Percentiles rank a stretch among this genome's conserved stretches.
Conservation (phyloP, 2,113 vertebrate genomes). For the Bubalus kerabau region DNA sequence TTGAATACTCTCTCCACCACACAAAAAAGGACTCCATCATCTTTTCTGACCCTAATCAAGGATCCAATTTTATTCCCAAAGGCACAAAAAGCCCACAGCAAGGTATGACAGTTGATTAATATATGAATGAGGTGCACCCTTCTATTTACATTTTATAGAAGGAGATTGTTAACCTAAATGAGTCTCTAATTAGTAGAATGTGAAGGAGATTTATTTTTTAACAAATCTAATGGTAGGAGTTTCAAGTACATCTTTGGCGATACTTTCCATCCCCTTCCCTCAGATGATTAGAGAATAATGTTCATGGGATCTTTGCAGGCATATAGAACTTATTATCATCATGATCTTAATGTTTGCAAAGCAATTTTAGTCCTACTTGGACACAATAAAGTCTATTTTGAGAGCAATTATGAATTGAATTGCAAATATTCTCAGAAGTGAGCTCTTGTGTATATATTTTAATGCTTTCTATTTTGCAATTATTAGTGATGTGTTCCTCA, state of each 20-base stretch:
- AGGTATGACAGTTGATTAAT: background rate
- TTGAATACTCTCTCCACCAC: background rate
- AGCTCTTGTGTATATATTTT: background rate
- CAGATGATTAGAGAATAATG: background rate
- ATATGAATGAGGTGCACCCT: background rate
- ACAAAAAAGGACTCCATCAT: background rate
- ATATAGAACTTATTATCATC: background rate
- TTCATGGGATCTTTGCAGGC: background rate
- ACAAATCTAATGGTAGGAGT: background rate
- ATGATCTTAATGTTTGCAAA: background rate
- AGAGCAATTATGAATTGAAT: background rate
- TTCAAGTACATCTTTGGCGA: background rate
- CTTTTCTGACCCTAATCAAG: background rate
- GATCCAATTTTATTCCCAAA: background rate
- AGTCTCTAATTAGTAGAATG: background rate
- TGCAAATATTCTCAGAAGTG: background rate
- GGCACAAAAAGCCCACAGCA: background rate
- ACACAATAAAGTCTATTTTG: background rate
- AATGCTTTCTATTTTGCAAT: background rate
- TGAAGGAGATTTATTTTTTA: background rate
- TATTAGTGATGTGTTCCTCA: background rate
- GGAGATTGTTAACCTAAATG: background rate
- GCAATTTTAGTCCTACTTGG: background rate
- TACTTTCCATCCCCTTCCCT: background rate
- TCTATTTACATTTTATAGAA: background rate